Percentiles rank a stretch among this genome's conserved stretches.
Conservation (phyloP, 2,888 invertebrate genomes). For the Melinopterus prodromus region DNA sequence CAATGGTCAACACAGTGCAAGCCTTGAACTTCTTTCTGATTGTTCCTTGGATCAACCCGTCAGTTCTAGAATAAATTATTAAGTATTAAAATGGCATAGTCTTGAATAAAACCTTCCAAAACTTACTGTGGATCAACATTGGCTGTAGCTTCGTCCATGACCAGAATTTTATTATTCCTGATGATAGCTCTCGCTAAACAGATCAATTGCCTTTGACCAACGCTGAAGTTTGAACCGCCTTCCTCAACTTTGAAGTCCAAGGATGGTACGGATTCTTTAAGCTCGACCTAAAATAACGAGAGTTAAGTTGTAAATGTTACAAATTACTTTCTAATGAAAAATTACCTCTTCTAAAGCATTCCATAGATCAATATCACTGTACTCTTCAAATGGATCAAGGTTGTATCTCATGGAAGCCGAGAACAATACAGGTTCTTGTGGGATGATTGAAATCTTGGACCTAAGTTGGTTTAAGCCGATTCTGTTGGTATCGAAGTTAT, state of each 20-base stretch:
- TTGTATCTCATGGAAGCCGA: slow-evolving; percentile 83
- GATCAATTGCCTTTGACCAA: slow-evolving; percentile 86
- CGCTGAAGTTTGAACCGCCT: slow-evolving; percentile 86
- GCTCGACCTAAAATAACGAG: slow-evolving; percentile 67
- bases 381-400: slow-evolving; percentile 81
- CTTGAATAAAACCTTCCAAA: neutral
- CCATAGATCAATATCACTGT: slow-evolving; percentile 78
- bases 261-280: slow-evolving; percentile 73
- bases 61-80: slow-evolving; percentile 69
- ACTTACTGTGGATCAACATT: slow-evolving; percentile 84
- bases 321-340: slow-evolving; percentile 13
- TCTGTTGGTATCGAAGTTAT: slow-evolving; percentile 73
- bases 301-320: neutral
- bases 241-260: slow-evolving; percentile 74
- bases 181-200: slow-evolving; percentile 88
- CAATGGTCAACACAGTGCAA: slow-evolving; percentile 84
- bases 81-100: neutral
- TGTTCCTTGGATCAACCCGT: slow-evolving; percentile 79
- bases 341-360: slow-evolving; percentile 71
- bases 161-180: slow-evolving; percentile 78
- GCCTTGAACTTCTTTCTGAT: slow-evolving; percentile 76
- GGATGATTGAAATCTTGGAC: slow-evolving; percentile 80
- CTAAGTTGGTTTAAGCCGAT: slow-evolving; percentile 83
- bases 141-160: slow-evolving; percentile 91
- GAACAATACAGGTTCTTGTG: slow-evolving; percentile 63